Evolutionary conservation across 92 coral and sea anemone species (phyloP).

Genomic region (Blastomussa wellsi): DNA sequence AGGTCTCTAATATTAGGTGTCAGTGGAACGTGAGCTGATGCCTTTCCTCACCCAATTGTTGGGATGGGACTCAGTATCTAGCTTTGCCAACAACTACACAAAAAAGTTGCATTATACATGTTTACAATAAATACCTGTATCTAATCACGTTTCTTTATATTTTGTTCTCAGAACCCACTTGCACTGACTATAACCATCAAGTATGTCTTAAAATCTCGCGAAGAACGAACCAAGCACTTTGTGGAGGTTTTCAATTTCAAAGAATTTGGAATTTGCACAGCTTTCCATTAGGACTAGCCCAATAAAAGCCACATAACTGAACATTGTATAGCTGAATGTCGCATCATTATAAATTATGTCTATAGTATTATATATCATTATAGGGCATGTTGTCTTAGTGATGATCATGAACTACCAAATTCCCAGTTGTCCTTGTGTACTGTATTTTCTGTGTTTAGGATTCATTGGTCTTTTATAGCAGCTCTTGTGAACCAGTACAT

Average conservation of each 20-base stretch:
- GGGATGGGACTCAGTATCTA: too few species aligned
- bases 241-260: slow-evolving; percentile 77
- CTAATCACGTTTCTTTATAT: neutral
- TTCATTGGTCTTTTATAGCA: too few species aligned
- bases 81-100: neutral
- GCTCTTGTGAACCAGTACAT: too few species aligned
- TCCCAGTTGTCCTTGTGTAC: too few species aligned
- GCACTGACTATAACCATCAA: slow-evolving; percentile 81
- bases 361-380: neutral
- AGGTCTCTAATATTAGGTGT: too few species aligned
- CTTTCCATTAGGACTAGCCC: slow-evolving; percentile 47
- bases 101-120: too few species aligned
- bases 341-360: neutral
- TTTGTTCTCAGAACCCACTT: slow-evolving; percentile 66
- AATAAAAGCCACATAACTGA: neutral
- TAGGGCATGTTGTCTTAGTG: too few species aligned
- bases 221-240: slow-evolving; percentile 57
- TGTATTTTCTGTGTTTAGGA: too few species aligned
- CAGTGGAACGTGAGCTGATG: neutral
- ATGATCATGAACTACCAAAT: too few species aligned
- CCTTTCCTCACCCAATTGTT: neutral
- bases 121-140: too few species aligned
- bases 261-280: slow-evolving; percentile 87
- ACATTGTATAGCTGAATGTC: neutral
- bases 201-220: slow-evolving; percentile 49